phyloP scores from a whole-genome alignment of 2,888 invertebrate genomes.

The Drosophila helvetica region DNA sequence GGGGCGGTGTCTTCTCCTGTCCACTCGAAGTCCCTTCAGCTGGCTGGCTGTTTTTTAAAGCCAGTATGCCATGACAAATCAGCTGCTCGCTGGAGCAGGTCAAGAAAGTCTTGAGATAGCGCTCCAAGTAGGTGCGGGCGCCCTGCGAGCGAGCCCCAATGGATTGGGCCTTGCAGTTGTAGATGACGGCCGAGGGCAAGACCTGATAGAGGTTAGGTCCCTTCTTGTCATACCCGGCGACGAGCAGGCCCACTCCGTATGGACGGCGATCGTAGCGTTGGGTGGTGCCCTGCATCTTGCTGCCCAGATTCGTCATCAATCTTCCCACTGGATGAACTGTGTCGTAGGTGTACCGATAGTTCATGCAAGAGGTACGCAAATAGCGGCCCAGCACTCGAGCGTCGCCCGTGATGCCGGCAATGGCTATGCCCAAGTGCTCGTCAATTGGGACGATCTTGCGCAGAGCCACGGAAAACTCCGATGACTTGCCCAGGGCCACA shows the following conservation, averaged over 20 bases:
- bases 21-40: conserved; percentile 89
- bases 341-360: conserved; percentile 96
- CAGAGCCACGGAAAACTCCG: conserved; percentile 98
- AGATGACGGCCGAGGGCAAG: conserved; percentile 98
- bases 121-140: conserved; percentile 98
- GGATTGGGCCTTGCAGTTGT: conserved; percentile 99
- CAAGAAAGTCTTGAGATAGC: conserved; percentile 90
- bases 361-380: conserved; percentile 97
- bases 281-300: conserved; percentile 98
- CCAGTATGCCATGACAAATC: conserved; percentile 97
- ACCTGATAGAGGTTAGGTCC: conserved; percentile 99
- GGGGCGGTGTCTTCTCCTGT: conserved; percentile 63
- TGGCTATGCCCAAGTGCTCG: conserved; percentile 97
- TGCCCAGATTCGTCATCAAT: conserved; percentile 92
- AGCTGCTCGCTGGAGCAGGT: conserved; percentile 91
- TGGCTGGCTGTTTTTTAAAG: conserved; percentile 96
- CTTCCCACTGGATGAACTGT: conserved; percentile 93
- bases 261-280: conserved; percentile 98
- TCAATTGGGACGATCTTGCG: conserved; percentile 99
- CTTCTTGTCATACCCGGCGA: conserved; percentile 96
- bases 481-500: conserved; percentile 97
- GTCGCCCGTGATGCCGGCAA: conserved; percentile 98
- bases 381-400: conserved; percentile 96
- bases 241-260: conserved; percentile 97
- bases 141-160: conserved; percentile 99